phyloP scores from a whole-genome alignment of 2,797 vertebrate species.

The Chelidonichthys spinosus region DNA sequence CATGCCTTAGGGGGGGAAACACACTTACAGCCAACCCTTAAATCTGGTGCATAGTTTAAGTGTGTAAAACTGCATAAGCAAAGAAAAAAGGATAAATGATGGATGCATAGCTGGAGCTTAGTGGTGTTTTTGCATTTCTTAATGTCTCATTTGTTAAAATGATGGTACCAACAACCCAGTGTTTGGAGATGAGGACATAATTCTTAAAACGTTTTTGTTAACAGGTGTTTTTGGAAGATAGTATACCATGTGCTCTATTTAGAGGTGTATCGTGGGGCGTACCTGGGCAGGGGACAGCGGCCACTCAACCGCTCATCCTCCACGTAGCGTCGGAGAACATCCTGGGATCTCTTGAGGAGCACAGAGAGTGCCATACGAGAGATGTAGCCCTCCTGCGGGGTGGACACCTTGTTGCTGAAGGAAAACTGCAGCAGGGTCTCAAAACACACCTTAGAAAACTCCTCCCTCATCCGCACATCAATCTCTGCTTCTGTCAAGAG shows the following conservation, averaged over 20 bases:
- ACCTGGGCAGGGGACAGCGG: conserved; percentile 98
- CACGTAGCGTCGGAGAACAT: conserved; percentile 94
- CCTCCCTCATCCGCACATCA: conserved; percentile 96
- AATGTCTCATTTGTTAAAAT: conserved; percentile 9
- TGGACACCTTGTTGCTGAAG: conserved; percentile 98
- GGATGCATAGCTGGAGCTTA: not conserved
- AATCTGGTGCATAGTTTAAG: not conserved
- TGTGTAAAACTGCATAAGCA: conserved; percentile 1
- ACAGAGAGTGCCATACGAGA: conserved; percentile 98
- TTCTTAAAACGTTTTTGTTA: not conserved
- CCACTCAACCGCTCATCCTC: conserved; percentile 96
- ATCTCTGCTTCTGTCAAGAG: conserved; percentile 94
- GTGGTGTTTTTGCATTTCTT: not conserved
- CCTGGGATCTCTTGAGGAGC: conserved; percentile 95
- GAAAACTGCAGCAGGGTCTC: conserved; percentile 99
- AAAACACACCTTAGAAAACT: conserved; percentile 99
- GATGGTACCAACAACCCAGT: not conserved
- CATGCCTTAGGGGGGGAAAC: not conserved
- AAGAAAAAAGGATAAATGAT: conserved; percentile 8
- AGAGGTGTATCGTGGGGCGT: conserved; percentile 6
- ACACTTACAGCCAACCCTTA: not conserved
- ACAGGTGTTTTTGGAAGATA: not conserved
- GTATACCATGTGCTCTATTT: not conserved
- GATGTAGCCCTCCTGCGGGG: conserved; percentile 99
- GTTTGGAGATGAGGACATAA: not conserved